A percentile compares a stretch with the other conserved stretches of the same genome.
Conservation (phyloP, 2,797 vertebrate species). For the Enteromius argenteus region DNA sequence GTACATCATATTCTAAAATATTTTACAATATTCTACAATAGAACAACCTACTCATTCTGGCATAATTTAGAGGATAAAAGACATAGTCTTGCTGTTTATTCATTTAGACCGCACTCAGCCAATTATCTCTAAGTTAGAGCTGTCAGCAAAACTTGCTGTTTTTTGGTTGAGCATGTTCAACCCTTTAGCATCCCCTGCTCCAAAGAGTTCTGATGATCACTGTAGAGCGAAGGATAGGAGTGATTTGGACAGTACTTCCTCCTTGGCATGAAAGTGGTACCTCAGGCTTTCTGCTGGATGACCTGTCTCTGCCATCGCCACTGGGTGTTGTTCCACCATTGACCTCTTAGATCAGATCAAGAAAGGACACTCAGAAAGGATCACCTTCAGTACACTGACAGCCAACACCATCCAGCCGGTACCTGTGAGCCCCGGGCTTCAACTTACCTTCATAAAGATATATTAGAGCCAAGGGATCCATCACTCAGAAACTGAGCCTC, state of each 20-base stretch:
- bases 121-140: conserved; percentile 21
- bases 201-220: conserved; percentile 4
- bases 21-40: neutral
- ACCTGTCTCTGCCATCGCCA: neutral
- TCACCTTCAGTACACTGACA: neutral
- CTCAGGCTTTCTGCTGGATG: neutral
- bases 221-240: neutral
- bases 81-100: conserved; percentile 18
- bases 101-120: conserved; percentile 1
- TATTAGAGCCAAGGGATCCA: conserved; percentile 25
- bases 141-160: neutral
- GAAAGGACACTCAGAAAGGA: conserved; percentile 7
- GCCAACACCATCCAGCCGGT: neutral
- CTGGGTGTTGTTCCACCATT: conserved; percentile 10
- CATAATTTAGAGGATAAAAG: neutral
- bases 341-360: conserved; percentile 37
- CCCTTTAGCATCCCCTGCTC: conserved; percentile 15
- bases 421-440: neutral
- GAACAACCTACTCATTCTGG: neutral
- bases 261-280: conserved; percentile 13
- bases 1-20: neutral
- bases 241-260: neutral
- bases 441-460: conserved; percentile 25
- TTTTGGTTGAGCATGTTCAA: conserved; percentile 4
- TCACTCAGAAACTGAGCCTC: neutral